Base-by-base conservation (phyloP, 2,888 invertebrate genomes). In the Patella caerulea region DNA sequence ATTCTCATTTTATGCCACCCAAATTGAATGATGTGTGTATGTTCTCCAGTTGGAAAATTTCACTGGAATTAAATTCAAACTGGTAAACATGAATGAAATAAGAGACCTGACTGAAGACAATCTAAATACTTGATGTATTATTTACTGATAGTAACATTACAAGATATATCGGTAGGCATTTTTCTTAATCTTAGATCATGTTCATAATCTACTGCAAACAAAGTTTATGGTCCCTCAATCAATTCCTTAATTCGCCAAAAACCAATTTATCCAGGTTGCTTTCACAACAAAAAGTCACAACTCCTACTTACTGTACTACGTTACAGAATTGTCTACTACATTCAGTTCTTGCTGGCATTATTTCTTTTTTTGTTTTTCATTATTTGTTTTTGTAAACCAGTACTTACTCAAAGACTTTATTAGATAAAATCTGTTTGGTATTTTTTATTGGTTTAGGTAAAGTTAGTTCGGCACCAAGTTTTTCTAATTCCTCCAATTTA, bases 401-500 rank as follows among this genome's bases (percentile, higher is more conserved):
- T 54, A 81, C 84, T 83, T 80, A 89, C 89, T 83, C 83, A 75
- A 87, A 89, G 5, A 89, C 79, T 82, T 88, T 88, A n/a, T 85
- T 81, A n/a, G 86, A 85, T 17, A 89, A 86, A 12, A 81, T 74
- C 12, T 80, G 74, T 71, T 87, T 79, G 17, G 84, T 85, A 53
- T 81, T 82, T 71, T 84, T 87, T 53, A 88, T 84, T 34, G 86
- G 74, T 24, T 82, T 79, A 11, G 88, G 87, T 69, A 83, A 78
- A 0, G 78, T 56, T 3, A 87, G 75, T 59, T 87, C 85, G 59
- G 78, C 73, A 14, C 86, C 89, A 11, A 86, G 79, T 52, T 84
- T 78, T 7, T 79, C 81, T 34, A 91, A 82, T 34, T 85, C 84
- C 9, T 88, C 89, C 71, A 81, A 81, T 72, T 85, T 83, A 7